These are phyloP conservation scores for Dusona sp. DNA, from an alignment of 2,888 invertebrate genomes.

Conservation along the genomic window DNA sequence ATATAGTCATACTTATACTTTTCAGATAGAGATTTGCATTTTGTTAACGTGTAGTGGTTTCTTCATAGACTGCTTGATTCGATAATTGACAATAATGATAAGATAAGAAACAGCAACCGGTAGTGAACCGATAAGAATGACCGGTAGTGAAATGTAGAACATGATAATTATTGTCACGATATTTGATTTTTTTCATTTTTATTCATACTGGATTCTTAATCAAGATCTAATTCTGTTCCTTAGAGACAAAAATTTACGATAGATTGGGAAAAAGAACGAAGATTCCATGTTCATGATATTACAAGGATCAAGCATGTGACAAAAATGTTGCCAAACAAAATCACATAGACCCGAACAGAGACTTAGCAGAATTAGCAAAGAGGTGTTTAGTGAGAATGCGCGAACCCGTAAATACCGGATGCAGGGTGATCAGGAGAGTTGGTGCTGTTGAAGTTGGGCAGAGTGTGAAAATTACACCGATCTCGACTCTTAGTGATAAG, in stretches of 20 bases:
- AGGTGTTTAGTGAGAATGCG: not conserved
- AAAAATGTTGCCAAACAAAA: not conserved
- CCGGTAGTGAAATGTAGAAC: too few relatives aligned
- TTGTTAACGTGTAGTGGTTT: not conserved
- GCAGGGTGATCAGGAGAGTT: constrained; percentile 12
- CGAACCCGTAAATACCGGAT: not conserved
- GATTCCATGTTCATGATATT: not conserved
- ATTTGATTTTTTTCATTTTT: too few relatives aligned
- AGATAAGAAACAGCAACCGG: too few relatives aligned
- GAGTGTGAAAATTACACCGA: constrained; percentile 56
- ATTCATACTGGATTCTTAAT: too few relatives aligned
- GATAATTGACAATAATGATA: not conserved
- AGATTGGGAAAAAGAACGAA: not conserved
- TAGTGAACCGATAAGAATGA: too few relatives aligned
- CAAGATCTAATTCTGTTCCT: too few relatives aligned
- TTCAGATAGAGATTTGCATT: not conserved
- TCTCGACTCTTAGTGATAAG: constrained; percentile 43
- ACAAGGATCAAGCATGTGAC: too few relatives aligned
- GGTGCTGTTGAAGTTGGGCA: not conserved
- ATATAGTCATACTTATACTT: not conserved
- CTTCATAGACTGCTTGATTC: not conserved
- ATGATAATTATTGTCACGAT: too few relatives aligned
- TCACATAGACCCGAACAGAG: constrained; percentile 26
- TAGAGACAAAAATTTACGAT: not conserved
- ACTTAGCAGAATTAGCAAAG: not conserved